A percentile compares a stretch with the other conserved stretches of the same genome.
Conservation (phyloP, 2,888 invertebrate species). For the Papilio demoleus region DNA sequence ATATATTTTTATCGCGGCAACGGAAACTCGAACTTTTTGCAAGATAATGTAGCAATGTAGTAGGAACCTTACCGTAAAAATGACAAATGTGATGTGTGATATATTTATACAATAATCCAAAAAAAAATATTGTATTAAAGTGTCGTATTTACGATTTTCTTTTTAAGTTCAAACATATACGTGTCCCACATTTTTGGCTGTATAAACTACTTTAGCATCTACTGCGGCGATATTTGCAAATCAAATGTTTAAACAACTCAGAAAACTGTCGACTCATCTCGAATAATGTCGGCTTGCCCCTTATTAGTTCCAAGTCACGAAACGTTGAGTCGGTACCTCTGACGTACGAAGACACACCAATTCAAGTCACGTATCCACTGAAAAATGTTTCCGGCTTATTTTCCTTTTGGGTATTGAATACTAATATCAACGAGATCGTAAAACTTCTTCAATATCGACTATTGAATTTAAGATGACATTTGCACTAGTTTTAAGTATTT, state of each 20-base stretch:
- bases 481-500: slow-evolving; percentile 2
- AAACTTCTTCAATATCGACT: slow-evolving; percentile 24
- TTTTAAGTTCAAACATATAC: no score
- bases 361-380: slow-evolving; percentile 70
- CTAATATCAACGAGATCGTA: slow-evolving; percentile 46
- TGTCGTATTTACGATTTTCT: no score
- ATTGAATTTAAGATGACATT: slow-evolving; percentile 24
- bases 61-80: no score
- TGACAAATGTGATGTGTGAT: no score
- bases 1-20: no score
- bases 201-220: neutral
- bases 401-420: slow-evolving; percentile 66
- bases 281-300: slow-evolving; percentile 30
- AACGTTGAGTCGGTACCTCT: slow-evolving; percentile 28
- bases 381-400: slow-evolving; percentile 68
- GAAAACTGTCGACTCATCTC: slow-evolving; percentile 30
- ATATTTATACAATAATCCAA: no score
- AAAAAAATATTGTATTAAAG: no score
- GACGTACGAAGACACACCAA: slow-evolving; percentile 21
- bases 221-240: slow-evolving; percentile 8
- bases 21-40: no score
- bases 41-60: no score
- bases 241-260: slow-evolving; percentile 22
- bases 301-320: slow-evolving; percentile 32
- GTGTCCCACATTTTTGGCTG: no score